Evolutionary conservation across 2,888 invertebrate species (phyloP), one percentile per base, ranked within the genome.

Genomic region (Blera fallax): DNA sequence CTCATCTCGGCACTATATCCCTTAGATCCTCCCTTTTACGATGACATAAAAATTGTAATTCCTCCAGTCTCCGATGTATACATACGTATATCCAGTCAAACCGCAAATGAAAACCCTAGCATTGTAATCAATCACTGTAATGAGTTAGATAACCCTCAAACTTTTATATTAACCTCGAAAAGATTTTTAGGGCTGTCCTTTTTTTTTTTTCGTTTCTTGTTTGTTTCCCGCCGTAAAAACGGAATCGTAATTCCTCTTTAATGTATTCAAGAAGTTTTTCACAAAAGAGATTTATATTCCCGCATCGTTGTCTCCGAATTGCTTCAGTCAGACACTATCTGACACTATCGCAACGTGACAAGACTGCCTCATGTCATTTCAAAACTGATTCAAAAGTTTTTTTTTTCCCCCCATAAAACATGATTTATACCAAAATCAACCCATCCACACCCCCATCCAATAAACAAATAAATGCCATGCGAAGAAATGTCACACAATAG

Each of bases 291-390:
- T 73, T 73, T 73, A 64, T 64, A 52, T 52, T 58, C 58, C 21
- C 58, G 56, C 45, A 34, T 58, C 58, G 58, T 48, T 56, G 18
- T 8, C 27, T 67, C 11, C 1, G 52, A 48, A 54, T 40, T 10
- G 14, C 21, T 16, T 16, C 37, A 27, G 52, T 32, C 40, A 52
- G 29, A 45, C 56, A 73, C 56, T 80, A 60, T 74, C 73, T 54
- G 67, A 74, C 73, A 74, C 67, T 80, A 80, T 80, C 80, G 18
- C 67, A 67, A 52, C 67, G 80, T 69, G 80, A 80, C 73, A 52
- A 14, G 73, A 81, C 62, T 34, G 14, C 50, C 50, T 29, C 29
- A 64, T 52, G 64, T 67, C 29, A 50, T 50, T 50, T 29, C 29
- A n/a, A 45, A 81, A 54, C 67, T 32, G 62, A 67, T 69, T 52